phyloP scores from a whole-genome alignment of 1,140 invertebrate species.

The Monochamus saltuarius region DNA sequence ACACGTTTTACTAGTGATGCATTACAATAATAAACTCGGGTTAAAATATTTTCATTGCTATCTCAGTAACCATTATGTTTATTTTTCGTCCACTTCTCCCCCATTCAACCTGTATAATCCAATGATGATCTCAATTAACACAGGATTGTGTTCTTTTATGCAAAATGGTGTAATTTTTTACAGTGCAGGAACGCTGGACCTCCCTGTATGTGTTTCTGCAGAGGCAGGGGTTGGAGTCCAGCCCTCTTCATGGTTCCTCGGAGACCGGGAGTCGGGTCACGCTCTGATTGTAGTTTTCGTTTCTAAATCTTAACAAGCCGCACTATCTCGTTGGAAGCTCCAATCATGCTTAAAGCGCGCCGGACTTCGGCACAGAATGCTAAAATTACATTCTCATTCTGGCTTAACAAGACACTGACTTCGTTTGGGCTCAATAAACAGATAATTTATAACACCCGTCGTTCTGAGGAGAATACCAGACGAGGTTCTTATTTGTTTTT shows the following conservation, averaged over 20 bases:
- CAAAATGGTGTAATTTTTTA: no score
- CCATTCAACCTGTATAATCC: no score
- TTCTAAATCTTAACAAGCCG: slow-evolving; percentile 39
- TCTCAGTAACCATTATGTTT: no score
- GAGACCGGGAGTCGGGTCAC: slow-evolving; percentile 32
- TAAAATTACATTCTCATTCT: not conserved
- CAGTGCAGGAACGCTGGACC: no score
- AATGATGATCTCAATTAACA: no score
- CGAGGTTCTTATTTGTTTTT: no score
- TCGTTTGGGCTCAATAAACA: slow-evolving; percentile 6
- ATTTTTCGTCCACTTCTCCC: no score
- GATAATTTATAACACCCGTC: slow-evolving; percentile 2
- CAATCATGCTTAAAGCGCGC: slow-evolving; percentile 30
- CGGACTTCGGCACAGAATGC: not conserved
- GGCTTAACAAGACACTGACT: not conserved
- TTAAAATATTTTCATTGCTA: no score
- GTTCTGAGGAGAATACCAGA: not conserved
- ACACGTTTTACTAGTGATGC: no score
- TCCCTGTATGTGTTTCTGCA: no score
- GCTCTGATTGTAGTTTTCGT: slow-evolving; percentile 39
- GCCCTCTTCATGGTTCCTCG: slow-evolving; percentile 10
- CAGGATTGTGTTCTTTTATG: no score
- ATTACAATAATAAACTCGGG: no score
- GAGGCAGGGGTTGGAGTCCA: not conserved
- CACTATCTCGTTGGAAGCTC: slow-evolving; percentile 31